phyloP scores from a whole-genome alignment of 2,888 invertebrate species.

The Archips crataeganus region DNA sequence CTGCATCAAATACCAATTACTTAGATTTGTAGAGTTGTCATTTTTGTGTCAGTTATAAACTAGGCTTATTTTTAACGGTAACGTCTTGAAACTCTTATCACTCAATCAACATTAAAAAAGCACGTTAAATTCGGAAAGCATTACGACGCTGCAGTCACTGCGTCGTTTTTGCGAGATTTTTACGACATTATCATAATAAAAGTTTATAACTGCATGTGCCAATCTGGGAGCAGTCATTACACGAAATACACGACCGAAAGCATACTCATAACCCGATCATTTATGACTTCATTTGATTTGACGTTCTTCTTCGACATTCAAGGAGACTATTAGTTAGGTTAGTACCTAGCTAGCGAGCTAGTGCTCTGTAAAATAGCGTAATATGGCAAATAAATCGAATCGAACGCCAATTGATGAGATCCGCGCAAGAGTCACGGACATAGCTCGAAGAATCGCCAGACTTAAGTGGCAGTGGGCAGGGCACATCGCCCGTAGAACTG shows the following conservation, averaged over 20 bases:
- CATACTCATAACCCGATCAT: conserved; percentile 7
- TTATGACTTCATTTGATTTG: conserved; percentile 2
- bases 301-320: neutral
- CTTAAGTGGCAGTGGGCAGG: no score
- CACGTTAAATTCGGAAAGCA: neutral
- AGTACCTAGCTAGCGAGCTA: neutral
- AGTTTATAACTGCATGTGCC: conserved; percentile 22
- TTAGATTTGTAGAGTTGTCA: no score
- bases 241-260: conserved; percentile 9
- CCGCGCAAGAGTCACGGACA: no score
- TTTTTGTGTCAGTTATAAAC: neutral
- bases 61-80: neutral
- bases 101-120: neutral
- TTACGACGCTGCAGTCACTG: conserved; percentile 7
- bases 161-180: conserved; percentile 14
- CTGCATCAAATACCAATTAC: no score
- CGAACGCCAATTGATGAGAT: no score
- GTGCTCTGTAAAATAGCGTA: neutral
- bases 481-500: no score
- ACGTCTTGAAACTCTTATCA: neutral
- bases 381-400: no score
- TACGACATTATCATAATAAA: conserved; percentile 25
- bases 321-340: neutral
- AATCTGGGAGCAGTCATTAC: conserved; percentile 14
- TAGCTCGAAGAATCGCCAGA: no score